Conservation (phyloP, 2,113 vertebrate genomes). For the Hippoglossus stenolepis region DNA sequence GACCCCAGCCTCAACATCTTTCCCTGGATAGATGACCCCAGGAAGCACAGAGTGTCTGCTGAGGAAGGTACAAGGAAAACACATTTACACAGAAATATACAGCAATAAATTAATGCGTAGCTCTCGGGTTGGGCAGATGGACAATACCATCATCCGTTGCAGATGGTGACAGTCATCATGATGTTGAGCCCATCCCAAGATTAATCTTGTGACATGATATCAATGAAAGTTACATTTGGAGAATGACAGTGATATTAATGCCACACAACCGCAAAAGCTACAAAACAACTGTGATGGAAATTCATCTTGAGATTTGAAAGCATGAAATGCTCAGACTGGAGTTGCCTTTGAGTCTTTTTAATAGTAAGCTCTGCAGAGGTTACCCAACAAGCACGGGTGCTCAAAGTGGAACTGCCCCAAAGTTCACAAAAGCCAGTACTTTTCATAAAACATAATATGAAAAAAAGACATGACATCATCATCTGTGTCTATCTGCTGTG, state of each 20-base stretch:
- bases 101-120: background rate
- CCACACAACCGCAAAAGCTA: background rate
- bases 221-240: background rate
- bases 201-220: background rate
- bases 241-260: background rate
- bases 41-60: slow-evolving; percentile 87
- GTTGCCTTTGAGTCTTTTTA: no score
- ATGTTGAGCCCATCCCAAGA: background rate
- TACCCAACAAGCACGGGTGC: no score
- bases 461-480: no score
- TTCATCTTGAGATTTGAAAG: no score
- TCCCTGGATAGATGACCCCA: slow-evolving; percentile 84
- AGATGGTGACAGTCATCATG: background rate
- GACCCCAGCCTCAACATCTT: slow-evolving; percentile 87
- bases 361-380: no score
- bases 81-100: background rate
- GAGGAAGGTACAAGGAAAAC: slow-evolving; percentile 89
- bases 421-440: no score
- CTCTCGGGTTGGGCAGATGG: background rate
- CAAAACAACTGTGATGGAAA: no score
- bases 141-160: background rate
- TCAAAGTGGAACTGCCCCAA: no score
- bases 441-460: no score
- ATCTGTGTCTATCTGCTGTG: no score
- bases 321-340: no score